phyloP scores from a whole-genome alignment of 2,888 invertebrate genomes.

The Ischnura elegans region DNA sequence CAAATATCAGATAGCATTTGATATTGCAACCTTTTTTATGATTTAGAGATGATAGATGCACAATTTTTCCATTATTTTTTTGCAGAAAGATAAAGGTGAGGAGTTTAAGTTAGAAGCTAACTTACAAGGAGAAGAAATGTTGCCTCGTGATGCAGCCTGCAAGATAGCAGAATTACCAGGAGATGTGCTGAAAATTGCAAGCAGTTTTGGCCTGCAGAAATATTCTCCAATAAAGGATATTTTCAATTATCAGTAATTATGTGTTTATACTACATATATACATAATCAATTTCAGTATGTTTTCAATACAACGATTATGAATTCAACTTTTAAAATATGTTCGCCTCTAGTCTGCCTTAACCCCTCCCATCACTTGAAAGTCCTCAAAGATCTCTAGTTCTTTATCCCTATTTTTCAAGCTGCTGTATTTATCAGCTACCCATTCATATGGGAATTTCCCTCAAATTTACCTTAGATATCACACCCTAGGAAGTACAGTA shows the following conservation, averaged over 20 bases:
- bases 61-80: not conserved
- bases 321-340: no score
- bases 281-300: no score
- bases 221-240: slow-evolving; percentile 56
- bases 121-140: slow-evolving; percentile 13
- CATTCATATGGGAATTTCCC: no score
- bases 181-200: slow-evolving; percentile 28
- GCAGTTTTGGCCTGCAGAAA: slow-evolving; percentile 49
- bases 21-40: not conserved
- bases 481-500: no score
- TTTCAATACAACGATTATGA: no score
- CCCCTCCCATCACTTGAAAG: no score
- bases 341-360: no score
- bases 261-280: no score
- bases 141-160: slow-evolving; percentile 23
- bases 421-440: no score
- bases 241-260: slow-evolving; percentile 53
- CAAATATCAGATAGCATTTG: not conserved
- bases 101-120: not conserved
- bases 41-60: not conserved
- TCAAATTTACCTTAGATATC: no score
- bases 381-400: no score
- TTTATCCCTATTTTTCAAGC: no score
- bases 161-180: slow-evolving; percentile 46
- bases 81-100: not conserved